phyloP scores from a whole-genome alignment of 2,888 invertebrate species.

The Melikaiella ostensackeni region DNA sequence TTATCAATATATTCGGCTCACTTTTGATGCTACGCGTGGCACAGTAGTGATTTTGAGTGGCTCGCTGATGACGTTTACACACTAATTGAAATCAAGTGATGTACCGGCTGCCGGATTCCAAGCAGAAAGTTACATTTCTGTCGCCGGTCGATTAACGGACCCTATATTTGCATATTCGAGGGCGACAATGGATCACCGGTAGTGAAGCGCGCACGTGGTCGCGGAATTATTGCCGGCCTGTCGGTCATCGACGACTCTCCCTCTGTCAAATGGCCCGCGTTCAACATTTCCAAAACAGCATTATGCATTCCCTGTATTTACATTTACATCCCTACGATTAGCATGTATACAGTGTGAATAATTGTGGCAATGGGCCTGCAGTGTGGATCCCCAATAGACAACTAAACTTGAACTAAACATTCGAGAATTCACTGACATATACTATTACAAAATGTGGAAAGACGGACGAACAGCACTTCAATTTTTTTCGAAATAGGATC shows the following conservation, averaged over 20 bases:
- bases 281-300: conserved; percentile 48
- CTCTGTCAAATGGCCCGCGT: conserved; percentile 44
- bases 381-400: background rate
- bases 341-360: conserved; percentile 63
- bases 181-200: conserved; percentile 14
- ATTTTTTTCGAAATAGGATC: background rate
- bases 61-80: too few species aligned
- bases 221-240: conserved; percentile 15
- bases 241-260: conserved; percentile 26
- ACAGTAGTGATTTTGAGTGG: too few species aligned
- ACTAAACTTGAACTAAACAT: background rate
- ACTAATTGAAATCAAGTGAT: conserved; percentile 16
- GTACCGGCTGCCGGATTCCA: conserved; percentile 1
- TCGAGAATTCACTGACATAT: background rate
- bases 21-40: too few species aligned
- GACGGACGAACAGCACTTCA: background rate
- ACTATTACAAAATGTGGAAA: background rate
- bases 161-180: conserved; percentile 28
- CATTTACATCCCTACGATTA: conserved; percentile 72
- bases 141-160: conserved; percentile 19
- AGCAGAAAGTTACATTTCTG: background rate
- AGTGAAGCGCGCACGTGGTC: conserved; percentile 25
- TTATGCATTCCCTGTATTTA: conserved; percentile 68
- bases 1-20: too few species aligned
- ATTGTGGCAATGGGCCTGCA: conserved; percentile 59